Base-by-base conservation (phyloP, 1,140 invertebrate species). In the Daktulosphaira vitifoliae region DNA sequence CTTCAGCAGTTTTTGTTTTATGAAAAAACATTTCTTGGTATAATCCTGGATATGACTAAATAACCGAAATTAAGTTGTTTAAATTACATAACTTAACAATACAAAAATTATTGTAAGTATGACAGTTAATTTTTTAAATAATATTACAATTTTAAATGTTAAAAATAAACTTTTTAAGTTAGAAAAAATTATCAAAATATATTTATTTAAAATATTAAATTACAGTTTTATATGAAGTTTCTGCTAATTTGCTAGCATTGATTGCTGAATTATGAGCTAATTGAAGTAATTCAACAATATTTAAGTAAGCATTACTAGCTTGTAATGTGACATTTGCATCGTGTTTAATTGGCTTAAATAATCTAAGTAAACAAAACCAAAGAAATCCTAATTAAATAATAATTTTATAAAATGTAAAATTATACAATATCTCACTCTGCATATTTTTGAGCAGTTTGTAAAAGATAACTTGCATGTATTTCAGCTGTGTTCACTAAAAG, bases 281-380 rank as follows among this genome's bases (percentile, higher is more conserved):
- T 16, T 77, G 71, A 11, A 92, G 76, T 22, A 79, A 79, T 46
- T 84, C 79, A 0, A 87, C 81, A 54, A 96, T 92, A 68, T 84
- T 84, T 69, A 88, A 80, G 73, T 92, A 93, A 0, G 87, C 90
- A 56, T 83, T 81, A 42, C 90, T 91, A 1, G 89, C 89, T 70
- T 82, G 80, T 29, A 91, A 74, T 18, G 88, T 84, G 67, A 81
- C 80, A 16, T 82, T 82, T 18, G 87, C 83, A 53, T 82, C 80
- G 39, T 81, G 78, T 37, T 81, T 79, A 2, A 85, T 85, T 67
- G 82, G 79, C 33, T 81, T 81, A 71, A 89, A 87, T 65, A 85
- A 71, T 65, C 86, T 87, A 42, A 23, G 25, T 0, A 65, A 66
- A 37, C 66, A 11, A 23, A 26, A 6, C 5, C 29, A 33, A 6